A percentile compares a stretch with the other conserved stretches of the same genome.
These are phyloP conservation scores for Serripes groenlandicus DNA, from an alignment of 2,888 invertebrate genomes.

Conservation along the genomic window DNA sequence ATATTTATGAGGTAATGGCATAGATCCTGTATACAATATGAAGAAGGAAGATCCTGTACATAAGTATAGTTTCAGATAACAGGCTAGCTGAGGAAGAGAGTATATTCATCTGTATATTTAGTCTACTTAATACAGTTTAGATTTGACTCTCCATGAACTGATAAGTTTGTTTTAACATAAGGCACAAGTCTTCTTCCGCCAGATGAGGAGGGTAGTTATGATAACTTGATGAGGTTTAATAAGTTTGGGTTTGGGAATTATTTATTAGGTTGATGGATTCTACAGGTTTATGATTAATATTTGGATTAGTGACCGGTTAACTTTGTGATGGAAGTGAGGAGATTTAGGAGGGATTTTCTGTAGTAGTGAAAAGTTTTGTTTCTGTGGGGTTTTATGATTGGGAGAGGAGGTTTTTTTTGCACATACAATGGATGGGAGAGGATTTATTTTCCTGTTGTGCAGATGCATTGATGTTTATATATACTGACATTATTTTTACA, in stretches of 20 bases:
- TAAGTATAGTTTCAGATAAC: conserved; percentile 20
- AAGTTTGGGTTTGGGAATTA: conserved; percentile 21
- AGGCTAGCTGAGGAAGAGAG: background rate
- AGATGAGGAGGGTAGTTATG: background rate
- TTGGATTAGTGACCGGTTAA: conserved; percentile 18
- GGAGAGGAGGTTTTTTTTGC: background rate
- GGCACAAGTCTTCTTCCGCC: conserved; percentile 8
- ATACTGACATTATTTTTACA: no score
- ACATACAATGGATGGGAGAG: background rate
- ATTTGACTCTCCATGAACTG: background rate
- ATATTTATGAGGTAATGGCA: no score
- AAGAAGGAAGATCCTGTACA: conserved; percentile 23
- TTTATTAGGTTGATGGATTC: conserved; percentile 13
- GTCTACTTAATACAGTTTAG: conserved; percentile 1
- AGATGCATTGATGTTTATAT: no score
- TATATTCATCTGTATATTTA: conserved; percentile 4
- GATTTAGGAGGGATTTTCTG: background rate
- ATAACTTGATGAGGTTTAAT: conserved; percentile 13
- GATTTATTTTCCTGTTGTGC: background rate
- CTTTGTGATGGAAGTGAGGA: background rate
- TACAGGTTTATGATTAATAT: background rate
- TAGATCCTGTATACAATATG: conserved; percentile 11
- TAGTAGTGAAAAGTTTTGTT: background rate
- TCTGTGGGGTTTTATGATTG: no score
- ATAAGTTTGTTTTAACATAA: conserved; percentile 19